Base-by-base conservation (phyloP, 1,140 invertebrate species). In the Neoseiulus cucumeris region DNA sequence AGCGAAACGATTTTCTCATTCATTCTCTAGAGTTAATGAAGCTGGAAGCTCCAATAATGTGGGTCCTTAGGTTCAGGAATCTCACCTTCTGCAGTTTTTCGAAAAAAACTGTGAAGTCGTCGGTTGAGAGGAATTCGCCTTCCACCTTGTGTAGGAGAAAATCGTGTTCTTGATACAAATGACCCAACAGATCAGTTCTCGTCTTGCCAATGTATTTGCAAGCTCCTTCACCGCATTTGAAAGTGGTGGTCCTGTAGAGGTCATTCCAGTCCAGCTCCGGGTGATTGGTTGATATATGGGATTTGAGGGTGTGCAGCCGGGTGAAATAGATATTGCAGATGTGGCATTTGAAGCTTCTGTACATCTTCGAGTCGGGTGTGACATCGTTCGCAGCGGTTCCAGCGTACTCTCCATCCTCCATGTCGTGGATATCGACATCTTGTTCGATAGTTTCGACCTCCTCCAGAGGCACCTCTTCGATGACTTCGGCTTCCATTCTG, bases 191-290 rank as follows among this genome's bases (percentile, higher is more conserved):
- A 33, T 59, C 51, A 9, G 51, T 33, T 59, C 51, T 25, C 22
- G 51, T 59, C 9, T 59, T 59, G 17, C 51, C 51, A 9, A 59
- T 33, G 22, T 59, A 59, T 4, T 33, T 33, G 51, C 51, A 59
- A 5, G 17, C 25, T 20, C 22, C 51, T 25, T 59, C 51, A 5
- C 51, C 51, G 9, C 51, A 59, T 17, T 59, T 59, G 22, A 59
- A 59, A 14, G 14, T 59, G 14, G 51, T 59, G 14, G 51, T 59
- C 1, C 51, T 12, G 22, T 59, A 59, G 12, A 59, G 51, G 14
- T 59, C 51, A 59, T 59, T 59, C 51, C 51, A 59, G 9, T 59
- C 51, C 51, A 59, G 33, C 33, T 59, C 51, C 14, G 51, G 51
- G 33, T 59, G 51, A 25, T 29, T 29, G 25, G 33, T 17, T 17